Evolutionary conservation across 1,140 invertebrate genomes (phyloP).

Genomic region (Ceratina australensis): DNA sequence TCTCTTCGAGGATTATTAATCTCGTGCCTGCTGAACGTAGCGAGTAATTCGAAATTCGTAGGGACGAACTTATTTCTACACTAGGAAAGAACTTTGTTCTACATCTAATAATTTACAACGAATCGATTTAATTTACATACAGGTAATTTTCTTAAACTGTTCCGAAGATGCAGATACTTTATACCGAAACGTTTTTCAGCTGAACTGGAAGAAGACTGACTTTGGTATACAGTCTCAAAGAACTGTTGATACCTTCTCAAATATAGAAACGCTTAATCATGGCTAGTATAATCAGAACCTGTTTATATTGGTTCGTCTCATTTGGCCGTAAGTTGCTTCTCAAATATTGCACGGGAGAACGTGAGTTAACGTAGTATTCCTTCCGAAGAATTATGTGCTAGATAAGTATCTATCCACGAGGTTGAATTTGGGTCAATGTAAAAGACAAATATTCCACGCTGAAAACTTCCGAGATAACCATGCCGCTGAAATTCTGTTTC

Average conservation of each 20-base stretch:
- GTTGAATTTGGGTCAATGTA: background rate
- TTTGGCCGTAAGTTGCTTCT: background rate
- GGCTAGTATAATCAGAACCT: conserved; percentile 1
- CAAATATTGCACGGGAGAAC: background rate
- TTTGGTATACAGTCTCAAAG: background rate
- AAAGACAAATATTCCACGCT: background rate
- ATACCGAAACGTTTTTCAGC: background rate
- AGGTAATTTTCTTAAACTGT: no score
- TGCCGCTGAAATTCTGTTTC: background rate
- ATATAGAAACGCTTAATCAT: background rate
- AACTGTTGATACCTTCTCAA: no score
- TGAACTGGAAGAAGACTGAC: background rate
- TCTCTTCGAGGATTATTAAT: no score
- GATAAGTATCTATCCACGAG: background rate
- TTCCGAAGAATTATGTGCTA: background rate
- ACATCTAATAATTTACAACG: no score
- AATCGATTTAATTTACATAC: no score
- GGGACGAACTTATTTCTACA: no score
- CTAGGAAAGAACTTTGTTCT: no score
- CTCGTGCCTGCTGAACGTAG: no score
- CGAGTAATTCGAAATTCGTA: no score
- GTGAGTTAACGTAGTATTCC: background rate
- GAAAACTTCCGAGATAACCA: background rate
- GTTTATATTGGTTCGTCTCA: conserved; percentile 9
- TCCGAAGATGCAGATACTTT: conserved; percentile 3